phyloP scores from a whole-genome alignment of 2,888 invertebrate species.

The Polyommatus iphigenia region DNA sequence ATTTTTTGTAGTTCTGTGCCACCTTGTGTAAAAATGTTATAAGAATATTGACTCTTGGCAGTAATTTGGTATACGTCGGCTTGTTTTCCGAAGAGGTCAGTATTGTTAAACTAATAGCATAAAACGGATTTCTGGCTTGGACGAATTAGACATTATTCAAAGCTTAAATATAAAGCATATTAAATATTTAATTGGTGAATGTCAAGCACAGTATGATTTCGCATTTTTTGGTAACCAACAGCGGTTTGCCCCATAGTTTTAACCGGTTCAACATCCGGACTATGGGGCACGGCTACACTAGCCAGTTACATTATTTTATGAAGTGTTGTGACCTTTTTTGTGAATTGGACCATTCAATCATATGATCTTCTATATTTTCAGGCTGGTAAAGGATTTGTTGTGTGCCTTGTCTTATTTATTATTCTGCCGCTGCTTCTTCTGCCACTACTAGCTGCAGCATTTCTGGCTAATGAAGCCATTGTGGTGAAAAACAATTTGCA shows the following conservation, averaged over 20 bases:
- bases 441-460: neutral
- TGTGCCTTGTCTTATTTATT: neutral
- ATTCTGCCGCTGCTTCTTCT: neutral
- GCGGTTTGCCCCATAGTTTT: no score
- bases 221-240: no score
- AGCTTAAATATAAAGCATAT: no score
- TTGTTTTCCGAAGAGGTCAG: neutral
- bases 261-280: no score
- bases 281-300: no score
- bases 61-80: neutral
- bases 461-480: neutral
- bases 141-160: neutral
- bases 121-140: neutral
- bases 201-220: no score
- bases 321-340: no score
- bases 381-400: neutral
- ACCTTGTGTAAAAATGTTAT: neutral
- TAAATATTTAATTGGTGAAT: no score
- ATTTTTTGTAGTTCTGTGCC: neutral
- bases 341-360: neutral
- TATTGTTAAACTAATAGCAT: neutral
- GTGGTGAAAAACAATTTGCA: neutral
- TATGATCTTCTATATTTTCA: neutral
- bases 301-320: no score
- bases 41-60: neutral